Evolutionary conservation across 2,888 invertebrate species (phyloP), one percentile per base, ranked within the genome.

Genomic region (Sinhomidia bicolor): DNA sequence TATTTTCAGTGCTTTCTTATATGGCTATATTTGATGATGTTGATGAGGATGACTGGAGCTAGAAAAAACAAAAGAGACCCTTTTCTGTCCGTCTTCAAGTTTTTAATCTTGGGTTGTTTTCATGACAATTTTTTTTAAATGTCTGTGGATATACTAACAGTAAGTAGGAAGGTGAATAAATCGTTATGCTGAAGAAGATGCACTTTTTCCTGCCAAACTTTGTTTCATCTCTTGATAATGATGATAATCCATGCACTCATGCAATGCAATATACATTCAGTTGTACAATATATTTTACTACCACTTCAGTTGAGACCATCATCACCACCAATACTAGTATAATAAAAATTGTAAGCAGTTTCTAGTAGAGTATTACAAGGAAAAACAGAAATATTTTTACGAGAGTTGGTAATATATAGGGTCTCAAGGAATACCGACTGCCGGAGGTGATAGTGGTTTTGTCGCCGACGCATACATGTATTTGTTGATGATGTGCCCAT

Each of bases 321-420:
- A n/a, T n/a, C n/a, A n/a, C n/a, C n/a, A n/a, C n/a, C n/a, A n/a
- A n/a, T n/a, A n/a, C n/a, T n/a, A 32, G 17, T 68, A 36, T 36
- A n/a, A 32, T 68, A 68, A 68, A 68, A 65, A 26, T 76, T 76
- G 76, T 51, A 44, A 4, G 44, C 23, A 71, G 71, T 41, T 71
- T 41, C n/a, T 20, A 47, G 26, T 29, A 6, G 51, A 76, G 29
- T 76, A n/a, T 14, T 71, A 65, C 51, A 82, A 82, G 68, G 51
- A 68, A 74, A 54, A 83, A 83, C 41, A 83, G 74, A 60, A 83
- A 83, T 74, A 41, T 71, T 83, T 82, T 83, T 71, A 83, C 83
- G 74, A 83, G 74, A 83, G 57, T 74, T 41, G n/a, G 83, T 83
- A 83, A 83, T 74, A 74, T 83, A 83, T 71, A 83, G 74, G 83